Evolutionary conservation across 2,888 invertebrate species (phyloP).

Genomic region (Eilema caniola): DNA sequence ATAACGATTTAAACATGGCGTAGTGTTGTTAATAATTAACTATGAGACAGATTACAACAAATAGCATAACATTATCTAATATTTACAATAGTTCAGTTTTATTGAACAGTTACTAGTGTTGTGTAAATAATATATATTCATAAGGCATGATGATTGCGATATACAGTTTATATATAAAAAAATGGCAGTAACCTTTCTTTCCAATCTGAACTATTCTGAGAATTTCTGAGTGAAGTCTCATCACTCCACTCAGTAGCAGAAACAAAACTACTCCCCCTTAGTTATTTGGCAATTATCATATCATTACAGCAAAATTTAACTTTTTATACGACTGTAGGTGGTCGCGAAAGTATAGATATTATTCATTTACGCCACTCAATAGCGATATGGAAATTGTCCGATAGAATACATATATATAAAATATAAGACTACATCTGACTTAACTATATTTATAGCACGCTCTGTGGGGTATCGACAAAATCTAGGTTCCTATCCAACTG

Average conservation of each 20-base stretch:
- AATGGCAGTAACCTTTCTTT: slow-evolving; percentile 43
- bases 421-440: slow-evolving; percentile 5
- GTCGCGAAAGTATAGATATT: not conserved
- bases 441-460: slow-evolving; percentile 3
- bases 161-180: slow-evolving; percentile 39
- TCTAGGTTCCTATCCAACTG: slow-evolving; percentile 12
- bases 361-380: not conserved
- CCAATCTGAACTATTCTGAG: slow-evolving; percentile 4
- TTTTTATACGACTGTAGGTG: not conserved
- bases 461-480: slow-evolving; percentile 16
- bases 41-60: slow-evolving; percentile 44
- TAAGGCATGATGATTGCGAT: slow-evolving; percentile 44
- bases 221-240: not conserved
- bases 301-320: not conserved
- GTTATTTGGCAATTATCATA: not conserved
- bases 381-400: slow-evolving; percentile 6
- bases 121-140: slow-evolving; percentile 24
- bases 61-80: slow-evolving; percentile 26
- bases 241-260: not conserved
- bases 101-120: slow-evolving; percentile 18
- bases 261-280: not conserved
- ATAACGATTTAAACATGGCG: slow-evolving; percentile 36
- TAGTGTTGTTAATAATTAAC: slow-evolving; percentile 29
- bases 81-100: slow-evolving; percentile 36
- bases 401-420: slow-evolving; percentile 3